Evolutionary conservation across 2,797 vertebrate species (phyloP), one percentile per base, ranked within the genome.

Genomic region (Siniperca undulata): DNA sequence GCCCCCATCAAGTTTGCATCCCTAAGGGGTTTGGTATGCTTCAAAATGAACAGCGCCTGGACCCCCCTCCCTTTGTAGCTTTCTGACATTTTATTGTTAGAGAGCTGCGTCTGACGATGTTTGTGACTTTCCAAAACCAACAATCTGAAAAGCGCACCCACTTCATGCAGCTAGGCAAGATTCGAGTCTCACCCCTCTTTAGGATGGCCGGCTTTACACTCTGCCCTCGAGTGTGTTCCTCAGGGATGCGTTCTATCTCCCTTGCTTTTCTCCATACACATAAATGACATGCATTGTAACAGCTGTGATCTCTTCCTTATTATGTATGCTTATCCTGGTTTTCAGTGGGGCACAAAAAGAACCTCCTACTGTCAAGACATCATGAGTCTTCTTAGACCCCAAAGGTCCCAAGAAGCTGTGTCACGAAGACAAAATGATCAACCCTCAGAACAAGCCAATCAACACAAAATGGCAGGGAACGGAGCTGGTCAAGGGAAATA

Each of bases 201-300:
- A 52, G 20, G 48, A 52, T 12, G 17, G 4, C 19, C 4, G 46
- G 13, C 36, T 36, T 36, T 36, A 36, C 36, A 36, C 7, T 36
- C 36, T 0, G 36, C 36, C 36, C 7, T 36, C 5, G 36, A 36
- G 36, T 36, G 58, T 61, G 53, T 70, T 65, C 69, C 56, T 73
- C 72, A 62, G 22, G 74, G 64, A 82, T 34, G 24, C 0, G 3
- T 58, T 68, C 50, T 36, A 48, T 13, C n/a, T n/a, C 67, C 71
- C 14, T 11, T 76, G 50, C 48, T 78, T 52, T 70, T 83, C 42
- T 70, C 44, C 36, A 52, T 62, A 34, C 44, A 65, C 17, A 0
- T 9, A 52, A 42, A 69, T 69, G 20, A 24, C 7, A 19, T 74
- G 42, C 36, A 77, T 10, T 69, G 19, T n/a, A 69, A 65, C n/a